Evolutionary conservation across 2,888 invertebrate genomes (phyloP).

Genomic region (Trimorus sp.): DNA sequence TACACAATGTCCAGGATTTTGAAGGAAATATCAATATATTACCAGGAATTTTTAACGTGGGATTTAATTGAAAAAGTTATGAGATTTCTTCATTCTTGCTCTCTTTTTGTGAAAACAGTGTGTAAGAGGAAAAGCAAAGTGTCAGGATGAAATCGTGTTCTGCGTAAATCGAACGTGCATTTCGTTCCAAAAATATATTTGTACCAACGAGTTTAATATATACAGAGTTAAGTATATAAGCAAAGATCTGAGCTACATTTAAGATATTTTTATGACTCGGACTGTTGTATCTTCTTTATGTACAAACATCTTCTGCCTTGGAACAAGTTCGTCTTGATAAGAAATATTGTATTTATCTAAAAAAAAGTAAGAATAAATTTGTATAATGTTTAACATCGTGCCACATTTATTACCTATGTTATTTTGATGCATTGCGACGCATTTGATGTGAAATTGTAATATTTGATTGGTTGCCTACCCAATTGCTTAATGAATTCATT

Average conservation of each 20-base stretch:
- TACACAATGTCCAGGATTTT: no score
- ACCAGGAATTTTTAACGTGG: no score
- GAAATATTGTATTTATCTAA: slow-evolving; percentile 70
- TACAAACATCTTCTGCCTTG: slow-evolving; percentile 69
- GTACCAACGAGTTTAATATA: slow-evolving; percentile 10
- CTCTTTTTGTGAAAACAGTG: no score
- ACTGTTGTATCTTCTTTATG: slow-evolving; percentile 72
- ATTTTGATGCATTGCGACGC: slow-evolving; percentile 15
- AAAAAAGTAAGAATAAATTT: slow-evolving; percentile 66
- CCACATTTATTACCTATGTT: slow-evolving; percentile 4
- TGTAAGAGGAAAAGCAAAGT: no score
- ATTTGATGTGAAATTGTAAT: neutral
- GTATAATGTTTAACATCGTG: slow-evolving; percentile 30
- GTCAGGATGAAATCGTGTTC: neutral
- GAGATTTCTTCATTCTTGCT: no score
- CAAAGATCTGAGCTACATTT: slow-evolving; percentile 51
- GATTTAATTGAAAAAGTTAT: no score
- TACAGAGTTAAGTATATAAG: slow-evolving; percentile 28
- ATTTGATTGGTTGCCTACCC: slow-evolving; percentile 78
- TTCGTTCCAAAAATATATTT: slow-evolving; percentile 13
- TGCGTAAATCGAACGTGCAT: neutral
- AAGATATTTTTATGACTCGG: slow-evolving; percentile 75
- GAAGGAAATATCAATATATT: no score
- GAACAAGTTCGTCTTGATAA: slow-evolving; percentile 70
- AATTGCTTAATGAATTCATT: slow-evolving; percentile 83